Evolutionary conservation across 1,140 invertebrate species (phyloP), one percentile per base, ranked within the genome.

Genomic region (Andrena cerasifolii): DNA sequence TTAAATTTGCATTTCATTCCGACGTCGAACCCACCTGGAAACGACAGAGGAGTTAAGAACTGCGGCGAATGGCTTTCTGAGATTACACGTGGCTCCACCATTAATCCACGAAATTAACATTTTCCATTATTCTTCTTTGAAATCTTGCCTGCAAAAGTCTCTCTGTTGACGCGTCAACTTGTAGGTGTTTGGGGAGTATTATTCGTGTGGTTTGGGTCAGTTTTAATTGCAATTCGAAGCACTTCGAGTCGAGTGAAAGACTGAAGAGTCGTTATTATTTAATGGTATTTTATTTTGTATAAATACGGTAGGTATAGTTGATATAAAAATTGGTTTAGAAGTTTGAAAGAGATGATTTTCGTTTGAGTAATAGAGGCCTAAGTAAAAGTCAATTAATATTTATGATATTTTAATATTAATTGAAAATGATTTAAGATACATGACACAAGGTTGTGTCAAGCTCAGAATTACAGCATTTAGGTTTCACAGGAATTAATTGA

Each of bases 1-100:
- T 87, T 80, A 84, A 86, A 87, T 86, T 87, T 87, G 83, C 85
- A 87, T 86, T 85, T 82, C 78, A 79, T 86, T 77, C 77, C 65
- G 73, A 49, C 75, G 86, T 85, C 82, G 79, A 79, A 83, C 68
- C 80, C 62, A 47, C 66, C 12, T 49, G 33, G 61, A 43, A 51
- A 63, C 76, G 53, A 47, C 40, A 63, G 14, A 31, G 28, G 53
- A 83, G 21, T 77, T 62, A 73, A 79, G 67, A 51, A 76, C 54
- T 56, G 21, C 54, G 75, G 24, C 18, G 24, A 61, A 76, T 58
- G 31, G 67, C 28, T 61, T 74, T 40, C 54, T 26, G 10, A 65
- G 65, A 75, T 83, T 84, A 68, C 49, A 65, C 28, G 36, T 54
- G 24, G 58, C 40, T 51, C 51, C 36, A 14, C 36, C 51, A 61